Evolutionary conservation across 2,113 vertebrate species (phyloP), one percentile per base, ranked within the genome.

Genomic region (Pseudorasbora parva): DNA sequence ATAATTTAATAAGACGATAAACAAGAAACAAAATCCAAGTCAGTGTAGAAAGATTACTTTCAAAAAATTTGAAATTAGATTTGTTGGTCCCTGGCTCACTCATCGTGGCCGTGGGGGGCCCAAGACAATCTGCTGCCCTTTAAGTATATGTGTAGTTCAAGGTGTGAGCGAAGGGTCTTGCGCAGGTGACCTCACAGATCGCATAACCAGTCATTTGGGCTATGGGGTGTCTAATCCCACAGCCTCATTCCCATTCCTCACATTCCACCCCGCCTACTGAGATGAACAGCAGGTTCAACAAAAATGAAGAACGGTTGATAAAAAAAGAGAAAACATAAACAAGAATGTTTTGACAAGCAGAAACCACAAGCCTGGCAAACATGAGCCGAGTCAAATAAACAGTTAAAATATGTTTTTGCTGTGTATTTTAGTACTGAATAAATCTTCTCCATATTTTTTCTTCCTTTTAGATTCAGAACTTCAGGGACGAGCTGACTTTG

Each of bases 401-500:
- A n/a, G n/a, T n/a, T n/a, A n/a, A n/a, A n/a, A n/a, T n/a, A 74
- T 74, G 25, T 12, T 21, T 51, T 54, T 54, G 17, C 9, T 33
- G 2, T 75, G 17, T 75, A 21, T 71, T 71, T 45, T 45, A 71
- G 17, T 54, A 56, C 25, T 56, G 25, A 75, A 75, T n/a, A 57
- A 37, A 78, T 76, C 4, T 45, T 41, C 21, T 25, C 7, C 30
- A 68, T 41, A 21, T 68, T 68, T 41, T 37, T 82, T 83, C 88
- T 49, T 27, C 88, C 4, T 59, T 66, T 62, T 91, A 98, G 96
- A 87, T 97, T 12, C 81, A 95, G 1, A 87, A 43, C 0, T 96
- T 97, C 84, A 87, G 68, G 0, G 91, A 93, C 45, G 88, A 93
- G 84, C 93, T 98, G 66, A 86, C 78, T 41, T 80, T 86, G 8